Conservation (phyloP, 2,113 vertebrate genomes). For the Nycticebus coucang region DNA sequence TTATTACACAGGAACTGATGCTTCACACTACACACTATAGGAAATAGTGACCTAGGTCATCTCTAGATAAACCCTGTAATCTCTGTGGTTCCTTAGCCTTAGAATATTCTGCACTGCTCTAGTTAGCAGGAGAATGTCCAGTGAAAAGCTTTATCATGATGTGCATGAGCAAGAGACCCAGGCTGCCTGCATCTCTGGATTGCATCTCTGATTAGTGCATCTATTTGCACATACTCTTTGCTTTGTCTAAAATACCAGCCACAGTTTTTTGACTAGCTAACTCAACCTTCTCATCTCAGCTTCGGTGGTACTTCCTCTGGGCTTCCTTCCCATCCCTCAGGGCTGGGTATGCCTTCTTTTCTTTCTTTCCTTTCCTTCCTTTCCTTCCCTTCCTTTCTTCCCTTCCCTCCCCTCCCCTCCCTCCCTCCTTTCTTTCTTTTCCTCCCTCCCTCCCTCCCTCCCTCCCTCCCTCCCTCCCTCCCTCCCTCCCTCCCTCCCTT, state of each 20-base stretch:
- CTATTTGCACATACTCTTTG: neutral
- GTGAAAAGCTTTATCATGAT: neutral
- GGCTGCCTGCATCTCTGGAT: neutral
- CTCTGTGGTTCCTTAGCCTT: neutral
- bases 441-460: too few species aligned
- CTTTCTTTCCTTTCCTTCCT: too few species aligned
- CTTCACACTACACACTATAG: neutral
- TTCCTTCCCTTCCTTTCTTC: too few species aligned
- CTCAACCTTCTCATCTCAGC: neutral
- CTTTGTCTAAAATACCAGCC: neutral
- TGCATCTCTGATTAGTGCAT: neutral
- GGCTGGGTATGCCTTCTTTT: neutral
- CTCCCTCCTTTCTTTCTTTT: too few species aligned
- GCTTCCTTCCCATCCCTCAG: neutral
- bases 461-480: too few species aligned
- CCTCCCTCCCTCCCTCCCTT: too few species aligned
- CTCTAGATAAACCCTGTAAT: neutral
- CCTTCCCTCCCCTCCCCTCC: too few species aligned
- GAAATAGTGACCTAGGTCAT: neutral
- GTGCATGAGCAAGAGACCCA: neutral
- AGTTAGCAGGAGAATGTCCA: neutral
- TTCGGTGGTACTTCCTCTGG: neutral
- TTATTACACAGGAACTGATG: neutral
- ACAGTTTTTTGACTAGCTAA: neutral
- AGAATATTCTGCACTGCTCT: neutral